Evolutionary conservation across 2,113 vertebrate species (phyloP).

Genomic region (Macquaria australasica): DNA sequence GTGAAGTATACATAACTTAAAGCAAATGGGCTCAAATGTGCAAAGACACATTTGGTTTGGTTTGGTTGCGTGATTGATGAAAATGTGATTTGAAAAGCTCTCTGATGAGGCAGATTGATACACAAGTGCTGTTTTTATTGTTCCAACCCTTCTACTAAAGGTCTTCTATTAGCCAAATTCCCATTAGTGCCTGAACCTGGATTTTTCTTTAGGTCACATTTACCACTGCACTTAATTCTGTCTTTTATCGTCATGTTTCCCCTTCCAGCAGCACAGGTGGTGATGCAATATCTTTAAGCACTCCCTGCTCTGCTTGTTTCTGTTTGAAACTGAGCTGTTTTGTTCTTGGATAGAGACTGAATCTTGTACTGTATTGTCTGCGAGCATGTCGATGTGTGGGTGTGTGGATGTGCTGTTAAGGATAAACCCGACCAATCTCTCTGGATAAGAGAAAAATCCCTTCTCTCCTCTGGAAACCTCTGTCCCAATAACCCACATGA

Average conservation of each 20-base stretch:
- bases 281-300: background rate
- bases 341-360: slow-evolving; percentile 9
- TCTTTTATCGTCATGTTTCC: background rate
- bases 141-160: background rate
- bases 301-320: background rate
- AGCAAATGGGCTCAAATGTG: background rate
- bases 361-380: slow-evolving; percentile 16
- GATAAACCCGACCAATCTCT: slow-evolving; percentile 42
- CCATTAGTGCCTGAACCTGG: background rate
- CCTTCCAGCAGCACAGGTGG: background rate
- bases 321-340: background rate
- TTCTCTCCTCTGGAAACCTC: slow-evolving; percentile 42
- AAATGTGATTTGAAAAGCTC: slow-evolving; percentile 5
- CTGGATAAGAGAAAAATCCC: slow-evolving; percentile 55
- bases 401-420: slow-evolving; percentile 12
- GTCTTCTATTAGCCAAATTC: background rate
- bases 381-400: slow-evolving; percentile 7
- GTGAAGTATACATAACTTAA: background rate
- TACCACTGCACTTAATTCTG: background rate
- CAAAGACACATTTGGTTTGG: background rate
- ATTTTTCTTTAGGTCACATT: background rate
- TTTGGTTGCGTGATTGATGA: background rate
- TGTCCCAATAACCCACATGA: slow-evolving; percentile 57
- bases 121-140: background rate
- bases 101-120: slow-evolving; percentile 5